Base-by-base conservation (phyloP, 2,888 invertebrate genomes). In the Parapristionchus giblindavisi region DNA sequence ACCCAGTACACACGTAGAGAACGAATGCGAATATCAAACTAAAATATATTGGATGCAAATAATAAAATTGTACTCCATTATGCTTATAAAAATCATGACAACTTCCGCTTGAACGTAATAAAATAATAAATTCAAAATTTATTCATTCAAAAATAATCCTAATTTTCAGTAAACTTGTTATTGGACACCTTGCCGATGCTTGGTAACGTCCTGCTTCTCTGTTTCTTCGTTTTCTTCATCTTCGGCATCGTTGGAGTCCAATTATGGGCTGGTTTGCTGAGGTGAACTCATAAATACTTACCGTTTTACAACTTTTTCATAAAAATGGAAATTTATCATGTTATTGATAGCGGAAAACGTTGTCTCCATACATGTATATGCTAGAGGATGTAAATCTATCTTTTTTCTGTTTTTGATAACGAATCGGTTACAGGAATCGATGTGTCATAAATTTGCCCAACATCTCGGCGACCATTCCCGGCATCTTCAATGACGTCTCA, bases 171-270 rank as follows among this genome's bases (percentile, higher is more conserved):
- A 85, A 99, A 98, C 95, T 91, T 99, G 77, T 92, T 99, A 70
- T 91, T 99, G 88, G 99, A 99, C 90, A 99, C 99, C 6, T 91
- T 99, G 82, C 99, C 99, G 21, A 99, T 99, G 99, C 91, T 99
- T 87, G 98, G 99, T 81, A 99, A 99, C 90, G 99, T 99, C 71
- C 88, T 91, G 75, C 91, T 99, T 82, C 91, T 99, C 80, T 99
- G 99, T 90, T 99, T 99, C 92, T 99, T 99, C 91, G 99, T 99
- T 77, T 99, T 99, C 92, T 99, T 99, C 92, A 99, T 99, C 89
- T 99, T 99, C 89, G 99, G 99, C 83, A 99, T 99, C 88, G 94
- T 99, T 85, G 99, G 99, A 29, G 99, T 99, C 54, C 99, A 99
- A 89, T 91, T 99, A 71, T 99, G 99, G 99, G 94, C 98, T 89